Evolutionary conservation across 2,888 invertebrate species (phyloP).

Genomic region (Chymomyza procnemis): DNA sequence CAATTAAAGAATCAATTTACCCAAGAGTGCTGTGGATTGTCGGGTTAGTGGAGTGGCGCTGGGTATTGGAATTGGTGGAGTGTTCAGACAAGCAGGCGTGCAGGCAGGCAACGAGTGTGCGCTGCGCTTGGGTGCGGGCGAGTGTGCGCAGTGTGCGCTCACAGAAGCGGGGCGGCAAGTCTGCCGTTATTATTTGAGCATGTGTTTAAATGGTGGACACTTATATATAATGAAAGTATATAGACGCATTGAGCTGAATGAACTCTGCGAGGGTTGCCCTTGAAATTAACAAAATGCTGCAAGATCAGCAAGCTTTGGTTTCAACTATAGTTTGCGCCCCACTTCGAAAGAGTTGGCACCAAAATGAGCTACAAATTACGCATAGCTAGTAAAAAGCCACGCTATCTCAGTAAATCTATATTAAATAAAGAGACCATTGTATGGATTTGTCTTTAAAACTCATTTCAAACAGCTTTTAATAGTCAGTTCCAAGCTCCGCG

Average conservation of each 20-base stretch:
- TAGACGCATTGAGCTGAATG: slow-evolving; percentile 2
- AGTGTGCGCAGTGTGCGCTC: slow-evolving; percentile 24
- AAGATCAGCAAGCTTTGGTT: no score
- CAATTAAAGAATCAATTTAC: slow-evolving; percentile 71
- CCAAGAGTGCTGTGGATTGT: slow-evolving; percentile 67
- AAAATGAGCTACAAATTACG: no score
- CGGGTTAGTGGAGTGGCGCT: slow-evolving; percentile 31
- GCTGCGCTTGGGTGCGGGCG: slow-evolving; percentile 23
- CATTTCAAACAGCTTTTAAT: no score
- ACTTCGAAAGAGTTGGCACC: no score
- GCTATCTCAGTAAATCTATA: no score
- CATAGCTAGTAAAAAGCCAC: no score
- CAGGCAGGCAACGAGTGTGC: slow-evolving; percentile 14
- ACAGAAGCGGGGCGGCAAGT: slow-evolving; percentile 35
- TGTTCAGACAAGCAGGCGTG: slow-evolving; percentile 23
- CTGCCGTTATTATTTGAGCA: slow-evolving; percentile 38
- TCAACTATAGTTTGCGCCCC: no score
- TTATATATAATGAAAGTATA: not conserved
- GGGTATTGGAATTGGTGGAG: not conserved
- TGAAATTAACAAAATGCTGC: no score
- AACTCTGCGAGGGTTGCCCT: not conserved
- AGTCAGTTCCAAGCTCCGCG: no score
- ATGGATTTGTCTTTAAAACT: no score
- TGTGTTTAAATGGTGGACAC: slow-evolving; percentile 27
- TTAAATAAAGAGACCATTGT: no score